Percentiles rank a stretch among this genome's conserved stretches.
Conservation (phyloP, 1,140 invertebrate species). For the Philopotamus ludificatus region DNA sequence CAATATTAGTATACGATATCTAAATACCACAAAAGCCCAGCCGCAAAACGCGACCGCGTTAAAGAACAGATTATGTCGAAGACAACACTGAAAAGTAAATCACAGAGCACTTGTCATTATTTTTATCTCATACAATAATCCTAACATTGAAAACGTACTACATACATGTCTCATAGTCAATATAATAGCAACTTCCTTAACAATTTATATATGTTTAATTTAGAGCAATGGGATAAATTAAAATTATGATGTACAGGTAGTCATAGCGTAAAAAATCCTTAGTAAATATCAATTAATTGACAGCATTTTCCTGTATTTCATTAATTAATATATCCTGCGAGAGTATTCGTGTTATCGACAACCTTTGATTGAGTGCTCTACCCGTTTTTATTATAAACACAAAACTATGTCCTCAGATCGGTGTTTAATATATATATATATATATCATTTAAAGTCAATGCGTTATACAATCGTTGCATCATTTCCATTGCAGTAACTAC, state of each 20-base stretch:
- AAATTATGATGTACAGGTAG: not conserved
- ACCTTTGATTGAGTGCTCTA: too few relatives aligned
- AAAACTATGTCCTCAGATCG: too few relatives aligned
- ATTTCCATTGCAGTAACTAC: too few relatives aligned
- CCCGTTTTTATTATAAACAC: too few relatives aligned
- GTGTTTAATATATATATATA: not conserved
- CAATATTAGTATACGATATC: constrained; percentile 3
- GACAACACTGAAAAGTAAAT: constrained; percentile 27
- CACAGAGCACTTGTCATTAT: constrained; percentile 23
- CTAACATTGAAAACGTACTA: not conserved
- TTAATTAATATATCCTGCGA: too few relatives aligned
- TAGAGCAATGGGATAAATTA: not conserved
- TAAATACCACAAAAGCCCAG: constrained; percentile 12
- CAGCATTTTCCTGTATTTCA: too few relatives aligned
- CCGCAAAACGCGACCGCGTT: not conserved
- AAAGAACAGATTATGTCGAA: not conserved
- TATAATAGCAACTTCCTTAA: too few relatives aligned
- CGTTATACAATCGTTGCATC: too few relatives aligned
- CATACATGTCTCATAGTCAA: too few relatives aligned
- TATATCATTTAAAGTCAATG: not conserved
- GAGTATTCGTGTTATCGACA: too few relatives aligned
- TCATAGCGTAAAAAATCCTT: not conserved
- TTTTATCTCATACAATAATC: not conserved
- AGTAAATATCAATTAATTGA: not conserved
- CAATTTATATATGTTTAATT: too few relatives aligned